Evolutionary conservation across 2,797 vertebrate genomes (phyloP).

Genomic region (Sternarchorhynchus goeldii): DNA sequence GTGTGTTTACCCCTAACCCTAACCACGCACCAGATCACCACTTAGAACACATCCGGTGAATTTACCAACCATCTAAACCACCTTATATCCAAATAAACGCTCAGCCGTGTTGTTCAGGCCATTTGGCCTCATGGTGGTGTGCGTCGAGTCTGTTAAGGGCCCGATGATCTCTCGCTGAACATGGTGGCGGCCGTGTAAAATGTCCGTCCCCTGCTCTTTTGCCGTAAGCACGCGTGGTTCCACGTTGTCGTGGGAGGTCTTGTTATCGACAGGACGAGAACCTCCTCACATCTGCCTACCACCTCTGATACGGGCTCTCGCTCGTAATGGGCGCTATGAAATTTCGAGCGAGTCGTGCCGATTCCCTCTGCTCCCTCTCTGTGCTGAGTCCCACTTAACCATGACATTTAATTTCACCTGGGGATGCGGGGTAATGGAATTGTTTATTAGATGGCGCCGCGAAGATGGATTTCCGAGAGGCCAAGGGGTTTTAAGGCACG

Average conservation of each 20-base stretch:
- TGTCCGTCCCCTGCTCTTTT: constrained; percentile 21
- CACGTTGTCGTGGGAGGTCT: constrained; percentile 39
- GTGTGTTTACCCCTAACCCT: neutral
- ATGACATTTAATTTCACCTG: constrained; percentile 65
- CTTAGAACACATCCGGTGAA: constrained; percentile 8
- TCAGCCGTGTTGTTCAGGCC: constrained; percentile 4
- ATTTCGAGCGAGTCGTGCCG: constrained; percentile 55
- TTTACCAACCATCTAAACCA: constrained; percentile 6
- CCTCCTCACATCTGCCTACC: constrained; percentile 47
- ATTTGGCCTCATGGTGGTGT: neutral
- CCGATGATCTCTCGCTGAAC: constrained; percentile 12
- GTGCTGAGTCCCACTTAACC: constrained; percentile 62
- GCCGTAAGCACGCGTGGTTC: constrained; percentile 22
- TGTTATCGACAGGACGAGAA: constrained; percentile 52
- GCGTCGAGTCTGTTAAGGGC: neutral
- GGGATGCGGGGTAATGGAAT: constrained; percentile 60
- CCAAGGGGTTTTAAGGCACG: constrained; percentile 57
- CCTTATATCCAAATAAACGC: constrained; percentile 11
- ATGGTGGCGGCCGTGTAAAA: constrained; percentile 20
- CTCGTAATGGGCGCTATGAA: constrained; percentile 59
- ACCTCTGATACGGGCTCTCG: constrained; percentile 42
- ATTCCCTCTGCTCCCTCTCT: constrained; percentile 51
- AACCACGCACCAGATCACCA: constrained; percentile 31
- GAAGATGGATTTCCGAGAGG: constrained; percentile 62
- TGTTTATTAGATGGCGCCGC: constrained; percentile 62